Evolutionary conservation across 2,113 vertebrate genomes (phyloP).

Genomic region (Rhodinocichla rosea): DNA sequence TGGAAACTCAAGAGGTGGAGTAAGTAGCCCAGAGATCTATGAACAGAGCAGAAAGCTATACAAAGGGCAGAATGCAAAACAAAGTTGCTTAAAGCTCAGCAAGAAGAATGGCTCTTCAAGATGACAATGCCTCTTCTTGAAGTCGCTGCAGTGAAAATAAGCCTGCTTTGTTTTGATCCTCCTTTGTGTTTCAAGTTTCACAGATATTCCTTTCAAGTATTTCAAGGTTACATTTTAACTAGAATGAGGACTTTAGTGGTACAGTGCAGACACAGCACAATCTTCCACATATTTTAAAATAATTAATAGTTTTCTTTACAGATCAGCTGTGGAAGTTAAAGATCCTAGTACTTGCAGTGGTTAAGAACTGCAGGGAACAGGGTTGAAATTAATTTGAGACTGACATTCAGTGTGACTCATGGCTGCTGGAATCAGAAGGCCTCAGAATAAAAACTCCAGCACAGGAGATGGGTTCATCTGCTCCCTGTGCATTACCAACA

Average conservation of each 20-base stretch:
- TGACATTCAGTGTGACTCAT: conserved; percentile 36
- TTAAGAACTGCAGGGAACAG: background rate
- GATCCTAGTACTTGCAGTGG: background rate
- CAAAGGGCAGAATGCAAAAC: background rate
- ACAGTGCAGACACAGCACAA: background rate
- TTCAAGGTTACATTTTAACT: background rate
- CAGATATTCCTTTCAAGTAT: background rate
- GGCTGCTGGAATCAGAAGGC: background rate
- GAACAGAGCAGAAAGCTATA: conserved; percentile 1
- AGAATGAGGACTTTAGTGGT: background rate
- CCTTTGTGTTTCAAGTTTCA: background rate
- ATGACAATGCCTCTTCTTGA: conserved; percentile 1
- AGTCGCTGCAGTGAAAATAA: conserved; percentile 1
- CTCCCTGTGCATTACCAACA: background rate
- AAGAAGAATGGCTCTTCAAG: conserved; percentile 41
- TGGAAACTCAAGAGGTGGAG: background rate
- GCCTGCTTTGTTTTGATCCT: conserved; percentile 41
- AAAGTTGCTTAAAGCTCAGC: conserved; percentile 25
- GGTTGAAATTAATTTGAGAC: background rate
- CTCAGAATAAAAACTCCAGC: conserved; percentile 1
- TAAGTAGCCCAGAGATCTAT: background rate
- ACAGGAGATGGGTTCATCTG: conserved; percentile 11
- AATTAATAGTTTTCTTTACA: background rate
- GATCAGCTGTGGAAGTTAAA: background rate
- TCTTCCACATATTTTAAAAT: background rate